Evolutionary conservation across 2,888 invertebrate genomes (phyloP), one percentile per base, ranked within the genome.

Genomic region (Luperina nickerlii): DNA sequence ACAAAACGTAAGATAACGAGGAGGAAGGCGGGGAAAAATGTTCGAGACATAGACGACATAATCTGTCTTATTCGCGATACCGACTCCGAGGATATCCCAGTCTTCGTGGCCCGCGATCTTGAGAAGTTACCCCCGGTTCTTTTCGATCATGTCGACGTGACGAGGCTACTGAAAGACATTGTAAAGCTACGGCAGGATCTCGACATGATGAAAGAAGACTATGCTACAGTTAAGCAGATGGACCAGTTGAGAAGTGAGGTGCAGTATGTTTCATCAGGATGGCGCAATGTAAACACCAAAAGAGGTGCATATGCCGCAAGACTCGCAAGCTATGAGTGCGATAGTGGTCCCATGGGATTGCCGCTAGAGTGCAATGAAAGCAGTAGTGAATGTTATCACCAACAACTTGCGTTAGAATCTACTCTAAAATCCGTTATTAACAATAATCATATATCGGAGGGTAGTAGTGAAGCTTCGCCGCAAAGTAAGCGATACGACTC

Each of bases 311-410:
- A 45, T 27, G 18, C 6, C 38, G 20, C 71, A n/a, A 60, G 71
- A 42, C 60, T 71, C n/a, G 2, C 20, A 20, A 60, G 60, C 42
- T 60, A 2, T 20, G 60, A 60, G 42, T n/a, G n/a, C n/a, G n/a
- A n/a, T n/a, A n/a, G n/a, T 72, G 72, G 62, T 62, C 45, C 72
- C 45, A 62, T 45, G 72, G 72, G 72, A 45, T 72, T 72, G 72
- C 45, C 72, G 27, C 62, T 72, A 32, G 20, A 45, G 20, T 45
- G 72, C 62, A 72, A 45, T 72, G 20, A 71, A 20, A 2, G n/a
- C 27, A 20, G n/a, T n/a, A n/a, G n/a, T n/a, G n/a, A n/a, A n/a
- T n/a, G n/a, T n/a, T n/a, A n/a, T n/a, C n/a, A n/a, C n/a, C n/a
- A n/a, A n/a, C n/a, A n/a, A n/a, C n/a, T n/a, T n/a, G n/a, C n/a